A percentile compares a stretch with the other conserved stretches of the same genome.
These are phyloP conservation scores for Galerucella nymphaeae DNA, from an alignment of 2,888 invertebrate genomes.

Conservation along the genomic window DNA sequence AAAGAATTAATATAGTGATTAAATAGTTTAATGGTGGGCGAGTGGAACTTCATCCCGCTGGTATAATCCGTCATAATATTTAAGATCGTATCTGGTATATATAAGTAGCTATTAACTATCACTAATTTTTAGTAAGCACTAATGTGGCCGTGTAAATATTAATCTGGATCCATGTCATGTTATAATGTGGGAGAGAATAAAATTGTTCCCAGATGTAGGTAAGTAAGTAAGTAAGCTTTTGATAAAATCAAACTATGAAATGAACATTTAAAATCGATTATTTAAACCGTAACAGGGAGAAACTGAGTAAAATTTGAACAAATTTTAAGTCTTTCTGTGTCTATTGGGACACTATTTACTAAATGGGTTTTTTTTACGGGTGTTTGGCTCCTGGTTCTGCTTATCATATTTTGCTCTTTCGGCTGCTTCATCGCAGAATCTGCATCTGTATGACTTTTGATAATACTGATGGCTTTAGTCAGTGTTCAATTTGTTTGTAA, in stretches of 20 bases:
- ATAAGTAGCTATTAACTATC: conserved; percentile 12
- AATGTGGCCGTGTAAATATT: conserved; percentile 5
- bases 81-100: conserved; percentile 2
- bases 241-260: background rate
- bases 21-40: conserved; percentile 6
- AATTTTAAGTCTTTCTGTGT: too few relatives aligned
- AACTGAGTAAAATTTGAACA: too few relatives aligned
- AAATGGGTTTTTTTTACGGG: too few relatives aligned
- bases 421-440: too few relatives aligned
- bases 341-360: too few relatives aligned
- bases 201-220: background rate
- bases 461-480: too few relatives aligned
- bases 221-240: background rate
- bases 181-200: conserved; percentile 17
- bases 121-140: conserved; percentile 3
- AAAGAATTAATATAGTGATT: too few relatives aligned
- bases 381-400: too few relatives aligned
- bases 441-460: too few relatives aligned
- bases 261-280: too few relatives aligned
- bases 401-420: too few relatives aligned
- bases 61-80: background rate
- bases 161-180: conserved; percentile 17
- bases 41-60: background rate
- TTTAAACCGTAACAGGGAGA: too few relatives aligned
- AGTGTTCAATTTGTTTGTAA: background rate